phyloP scores from a whole-genome alignment of 2,888 invertebrate genomes.

The Cephus pygmeus region DNA sequence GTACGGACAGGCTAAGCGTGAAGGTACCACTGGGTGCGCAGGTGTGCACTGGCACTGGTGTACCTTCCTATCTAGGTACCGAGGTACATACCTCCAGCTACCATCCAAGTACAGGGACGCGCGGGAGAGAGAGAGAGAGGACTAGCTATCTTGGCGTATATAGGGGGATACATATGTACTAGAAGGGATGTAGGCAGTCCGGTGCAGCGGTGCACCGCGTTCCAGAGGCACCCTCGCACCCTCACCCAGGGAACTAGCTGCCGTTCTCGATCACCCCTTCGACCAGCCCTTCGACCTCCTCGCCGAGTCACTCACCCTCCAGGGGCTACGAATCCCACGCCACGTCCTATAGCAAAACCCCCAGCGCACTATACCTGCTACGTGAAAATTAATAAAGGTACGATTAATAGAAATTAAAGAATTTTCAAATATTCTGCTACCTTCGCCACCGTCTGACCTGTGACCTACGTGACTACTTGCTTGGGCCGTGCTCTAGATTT shows the following conservation, averaged over 20 bases:
- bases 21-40: too few species aligned
- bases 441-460: too few species aligned
- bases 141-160: slow-evolving; percentile 17
- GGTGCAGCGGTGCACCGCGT: slow-evolving; percentile 39
- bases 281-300: slow-evolving; percentile 15
- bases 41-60: too few species aligned
- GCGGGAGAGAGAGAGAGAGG: not conserved
- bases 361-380: not conserved
- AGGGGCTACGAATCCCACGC: not conserved
- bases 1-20: too few species aligned
- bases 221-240: slow-evolving; percentile 29
- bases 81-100: too few species aligned
- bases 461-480: too few species aligned
- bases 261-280: slow-evolving; percentile 12
- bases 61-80: too few species aligned
- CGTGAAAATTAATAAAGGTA: slow-evolving; percentile 59
- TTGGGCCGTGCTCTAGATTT: too few species aligned
- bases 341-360: too few species aligned
- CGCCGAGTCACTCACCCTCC: slow-evolving; percentile 9
- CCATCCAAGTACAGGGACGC: not conserved
- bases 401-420: slow-evolving; percentile 63
- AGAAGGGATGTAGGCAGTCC: slow-evolving; percentile 12
- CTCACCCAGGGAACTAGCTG: slow-evolving; percentile 15
- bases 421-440: slow-evolving; percentile 52
- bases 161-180: slow-evolving; percentile 14